Conservation (phyloP, 2,797 vertebrate genomes). For the Enteromius mattozi region DNA sequence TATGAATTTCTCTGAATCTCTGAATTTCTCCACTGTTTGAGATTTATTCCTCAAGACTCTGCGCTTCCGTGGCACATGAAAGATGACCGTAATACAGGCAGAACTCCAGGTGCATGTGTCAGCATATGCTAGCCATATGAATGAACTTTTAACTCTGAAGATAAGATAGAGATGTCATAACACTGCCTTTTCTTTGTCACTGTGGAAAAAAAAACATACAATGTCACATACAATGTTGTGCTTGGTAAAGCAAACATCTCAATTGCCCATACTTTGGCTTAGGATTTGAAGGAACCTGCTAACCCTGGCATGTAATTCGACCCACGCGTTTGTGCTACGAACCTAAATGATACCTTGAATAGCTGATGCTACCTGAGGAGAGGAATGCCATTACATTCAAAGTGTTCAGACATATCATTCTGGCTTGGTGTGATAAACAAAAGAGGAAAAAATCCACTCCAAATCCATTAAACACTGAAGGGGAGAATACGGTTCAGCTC, state of each 20-base stretch:
- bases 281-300: background rate
- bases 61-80: slow-evolving; percentile 7
- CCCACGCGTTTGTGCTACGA: background rate
- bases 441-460: background rate
- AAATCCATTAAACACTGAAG: background rate
- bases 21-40: slow-evolving; percentile 25
- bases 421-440: slow-evolving; percentile 1
- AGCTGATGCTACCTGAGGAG: background rate
- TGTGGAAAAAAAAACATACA: background rate
- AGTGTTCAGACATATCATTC: background rate
- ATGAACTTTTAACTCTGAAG: background rate
- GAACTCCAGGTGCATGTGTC: slow-evolving; percentile 9
- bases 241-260: background rate
- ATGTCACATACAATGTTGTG: too few species aligned
- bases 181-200: background rate
- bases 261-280: background rate
- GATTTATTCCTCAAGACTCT: slow-evolving; percentile 47
- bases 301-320: background rate
- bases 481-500: background rate
- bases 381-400: background rate
- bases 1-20: slow-evolving; percentile 5
- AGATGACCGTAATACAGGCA: background rate
- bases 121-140: slow-evolving; percentile 8
- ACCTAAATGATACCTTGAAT: background rate
- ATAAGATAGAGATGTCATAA: background rate